Percentiles rank a stretch among this genome's conserved stretches.
Conservation (phyloP, 2,113 vertebrate species). For the Halcyon malimbica region DNA sequence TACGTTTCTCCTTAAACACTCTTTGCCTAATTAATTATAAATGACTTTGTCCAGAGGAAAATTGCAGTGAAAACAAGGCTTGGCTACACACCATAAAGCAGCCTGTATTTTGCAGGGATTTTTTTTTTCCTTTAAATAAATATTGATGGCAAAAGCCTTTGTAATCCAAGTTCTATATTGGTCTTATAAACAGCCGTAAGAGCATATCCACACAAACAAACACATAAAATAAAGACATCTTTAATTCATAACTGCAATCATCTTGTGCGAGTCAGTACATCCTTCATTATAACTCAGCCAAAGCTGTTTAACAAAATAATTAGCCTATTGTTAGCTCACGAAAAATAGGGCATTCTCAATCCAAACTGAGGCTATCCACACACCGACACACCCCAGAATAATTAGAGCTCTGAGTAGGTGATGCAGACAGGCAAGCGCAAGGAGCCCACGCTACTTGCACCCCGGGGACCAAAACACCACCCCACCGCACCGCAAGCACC, state of each 20-base stretch:
- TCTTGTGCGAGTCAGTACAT: background rate
- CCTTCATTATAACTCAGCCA: background rate
- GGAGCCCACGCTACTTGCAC: background rate
- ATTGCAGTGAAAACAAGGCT: background rate
- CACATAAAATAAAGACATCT: slow-evolving; percentile 14
- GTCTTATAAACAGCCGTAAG: background rate
- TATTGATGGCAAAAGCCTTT: background rate
- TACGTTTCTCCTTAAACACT: slow-evolving; percentile 26
- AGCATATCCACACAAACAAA: background rate
- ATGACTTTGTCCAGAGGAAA: background rate
- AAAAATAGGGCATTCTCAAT: background rate
- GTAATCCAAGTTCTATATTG: background rate
- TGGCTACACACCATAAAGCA: background rate
- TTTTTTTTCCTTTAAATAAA: slow-evolving; percentile 6
- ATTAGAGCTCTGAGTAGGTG: background rate
- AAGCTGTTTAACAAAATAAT: slow-evolving; percentile 50
- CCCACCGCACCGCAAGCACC: rapidly evolving
- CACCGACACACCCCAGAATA: background rate
- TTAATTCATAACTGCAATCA: slow-evolving; percentile 49
- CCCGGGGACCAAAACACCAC: background rate
- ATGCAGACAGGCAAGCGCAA: background rate
- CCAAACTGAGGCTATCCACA: background rate
- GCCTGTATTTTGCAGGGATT: background rate
- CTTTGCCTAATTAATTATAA: slow-evolving; percentile 50
- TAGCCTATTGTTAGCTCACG: background rate